These are phyloP conservation scores for Dolichomitus sp. DNA, from an alignment of 2,888 invertebrate genomes.

Conservation along the genomic window DNA sequence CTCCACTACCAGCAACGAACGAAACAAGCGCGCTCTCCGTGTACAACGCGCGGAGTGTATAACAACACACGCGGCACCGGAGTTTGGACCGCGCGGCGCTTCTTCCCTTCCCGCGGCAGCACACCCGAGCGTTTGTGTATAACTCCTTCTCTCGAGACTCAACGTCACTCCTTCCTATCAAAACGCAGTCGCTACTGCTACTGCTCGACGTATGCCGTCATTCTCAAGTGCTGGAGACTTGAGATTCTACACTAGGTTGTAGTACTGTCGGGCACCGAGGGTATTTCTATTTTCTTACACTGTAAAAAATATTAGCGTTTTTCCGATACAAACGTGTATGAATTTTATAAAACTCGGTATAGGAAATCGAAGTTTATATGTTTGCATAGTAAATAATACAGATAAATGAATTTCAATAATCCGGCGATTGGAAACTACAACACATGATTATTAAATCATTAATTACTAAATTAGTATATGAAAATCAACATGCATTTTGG, in stretches of 20 bases:
- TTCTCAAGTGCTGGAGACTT: background rate
- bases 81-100: conserved; percentile 73
- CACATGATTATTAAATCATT: no score
- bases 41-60: background rate
- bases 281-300: background rate
- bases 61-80: conserved; percentile 27
- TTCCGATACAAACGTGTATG: no score
- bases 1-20: background rate
- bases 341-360: no score
- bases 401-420: no score
- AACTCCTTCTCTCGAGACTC: background rate
- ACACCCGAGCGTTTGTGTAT: background rate
- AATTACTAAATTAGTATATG: no score
- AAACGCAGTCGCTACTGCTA: background rate
- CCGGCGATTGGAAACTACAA: no score
- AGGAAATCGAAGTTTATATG: no score
- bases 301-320: no score
- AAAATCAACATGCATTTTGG: no score
- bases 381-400: no score
- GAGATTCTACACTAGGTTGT: background rate
- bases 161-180: background rate
- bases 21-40: background rate
- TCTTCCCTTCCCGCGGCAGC: conserved; percentile 60
- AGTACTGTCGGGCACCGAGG: background rate
- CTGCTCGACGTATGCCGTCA: background rate